Evolutionary conservation across 2,113 vertebrate species (phyloP), one percentile per base, ranked within the genome.

Genomic region (Cercocebus atys): DNA sequence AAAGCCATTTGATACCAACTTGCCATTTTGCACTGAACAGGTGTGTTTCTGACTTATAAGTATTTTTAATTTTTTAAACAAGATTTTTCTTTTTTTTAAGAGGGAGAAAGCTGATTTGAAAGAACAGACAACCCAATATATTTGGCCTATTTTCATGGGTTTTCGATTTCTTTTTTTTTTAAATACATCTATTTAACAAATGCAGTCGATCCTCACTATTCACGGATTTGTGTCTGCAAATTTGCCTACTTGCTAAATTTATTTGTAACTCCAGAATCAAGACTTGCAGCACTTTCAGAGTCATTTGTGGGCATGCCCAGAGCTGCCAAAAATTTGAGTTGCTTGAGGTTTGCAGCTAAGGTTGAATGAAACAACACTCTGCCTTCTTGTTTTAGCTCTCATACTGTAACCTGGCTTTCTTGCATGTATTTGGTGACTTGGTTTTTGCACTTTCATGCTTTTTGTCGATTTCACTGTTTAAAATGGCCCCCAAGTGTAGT

Each of bases 401-500:
- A 4, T n/a, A 22, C 32, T 25, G 57, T 32, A 47, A 86, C 35
- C 22, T 47, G 47, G 64, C 23, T 73, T 83, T 81, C 72, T 81
- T 18, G 27, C 13, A 5, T 35, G 38, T 76, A 8, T 47, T 32
- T 11, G 80, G 55, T 68, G 22, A 35, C 13, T 45, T 8, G 8
- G 1, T 94, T 82, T 59, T 81, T 27, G 8, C 1, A 45, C 43
- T 90, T 78, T 43, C 23, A 25, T 76, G 52, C 8, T 57, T 57
- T 73, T n/a, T 11, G 3, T 35, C 64, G 20, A 87, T 59, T 50
- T 79, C 23, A 7, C 11, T 93, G 3, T 92, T 86, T 23, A 45
- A 87, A 55, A 40, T 18, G n/a, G 1, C 5, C 8, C 50, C 7
- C 20, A 32, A 1, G 0, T 1, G 3, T 8, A 20, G 2, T 23